Conservation (phyloP, 2,888 invertebrate genomes). For the Catocala sponsa region DNA sequence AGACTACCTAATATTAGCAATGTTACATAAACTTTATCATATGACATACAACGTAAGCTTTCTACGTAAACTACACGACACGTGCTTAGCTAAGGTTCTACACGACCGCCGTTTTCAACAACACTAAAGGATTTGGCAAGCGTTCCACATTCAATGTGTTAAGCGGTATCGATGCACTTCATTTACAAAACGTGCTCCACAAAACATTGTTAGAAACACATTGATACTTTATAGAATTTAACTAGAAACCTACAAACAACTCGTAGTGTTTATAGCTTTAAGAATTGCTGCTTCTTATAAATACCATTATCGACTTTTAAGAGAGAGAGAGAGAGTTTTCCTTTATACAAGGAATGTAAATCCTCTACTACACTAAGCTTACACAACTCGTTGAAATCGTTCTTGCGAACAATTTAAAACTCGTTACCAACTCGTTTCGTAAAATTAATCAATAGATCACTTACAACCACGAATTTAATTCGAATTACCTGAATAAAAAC, state of each 20-base stretch:
- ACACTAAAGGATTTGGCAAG: neutral
- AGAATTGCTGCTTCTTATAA: neutral
- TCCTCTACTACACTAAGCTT: conserved; percentile 5
- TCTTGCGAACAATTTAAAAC: conserved; percentile 19
- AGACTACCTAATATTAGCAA: too few species aligned
- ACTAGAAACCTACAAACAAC: too few species aligned
- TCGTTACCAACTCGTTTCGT: conserved; percentile 5
- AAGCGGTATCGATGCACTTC: conserved; percentile 8
- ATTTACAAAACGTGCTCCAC: neutral
- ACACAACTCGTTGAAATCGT: conserved; percentile 4
- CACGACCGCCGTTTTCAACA: neutral
- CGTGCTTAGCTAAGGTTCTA: neutral
- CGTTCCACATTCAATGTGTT: neutral
- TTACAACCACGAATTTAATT: conserved; percentile 27
- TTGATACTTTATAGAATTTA: too few species aligned
- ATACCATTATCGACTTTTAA: neutral
- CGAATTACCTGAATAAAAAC: conserved; percentile 29
- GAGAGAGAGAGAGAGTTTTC: neutral
- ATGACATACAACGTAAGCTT: too few species aligned
- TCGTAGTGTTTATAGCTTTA: too few species aligned
- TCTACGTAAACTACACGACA: too few species aligned
- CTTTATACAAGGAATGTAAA: neutral
- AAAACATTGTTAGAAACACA: too few species aligned
- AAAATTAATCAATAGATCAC: conserved; percentile 19
- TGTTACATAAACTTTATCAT: too few species aligned